A percentile compares a stretch with the other conserved stretches of the same genome.
Evolutionary conservation across 2,888 invertebrate genomes (phyloP).

Genomic region (Brachynemurus nebulosus): DNA sequence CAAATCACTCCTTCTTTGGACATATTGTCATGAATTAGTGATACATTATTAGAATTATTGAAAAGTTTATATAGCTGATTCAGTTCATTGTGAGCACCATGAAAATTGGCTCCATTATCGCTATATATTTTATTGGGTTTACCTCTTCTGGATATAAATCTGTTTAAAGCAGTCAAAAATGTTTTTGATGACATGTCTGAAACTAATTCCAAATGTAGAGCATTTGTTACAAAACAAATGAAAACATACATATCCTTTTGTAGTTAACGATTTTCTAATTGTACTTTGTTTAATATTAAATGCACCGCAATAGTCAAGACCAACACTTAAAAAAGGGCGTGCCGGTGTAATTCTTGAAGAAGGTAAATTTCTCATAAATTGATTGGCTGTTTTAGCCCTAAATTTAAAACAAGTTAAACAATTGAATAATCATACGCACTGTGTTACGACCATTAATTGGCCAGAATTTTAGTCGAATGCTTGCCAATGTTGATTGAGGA

Average conservation of each 20-base stretch:
- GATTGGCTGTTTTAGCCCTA: neutral
- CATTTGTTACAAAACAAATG: constrained; percentile 9
- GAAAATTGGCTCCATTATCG: too few relatives aligned
- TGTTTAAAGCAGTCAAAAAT: too few relatives aligned
- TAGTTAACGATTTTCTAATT: neutral
- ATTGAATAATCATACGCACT: neutral
- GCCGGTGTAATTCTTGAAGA: neutral
- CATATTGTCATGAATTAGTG: neutral
- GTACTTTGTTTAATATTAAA: neutral
- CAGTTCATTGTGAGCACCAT: too few relatives aligned
- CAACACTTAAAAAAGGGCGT: neutral
- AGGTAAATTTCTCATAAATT: neutral
- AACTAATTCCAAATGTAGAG: too few relatives aligned
- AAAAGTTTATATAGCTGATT: neutral
- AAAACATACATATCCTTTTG: constrained; percentile 10
- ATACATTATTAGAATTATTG: neutral
- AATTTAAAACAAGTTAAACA: neutral
- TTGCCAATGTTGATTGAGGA: neutral
- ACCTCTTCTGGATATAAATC: too few relatives aligned
- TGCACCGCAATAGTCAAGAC: neutral
- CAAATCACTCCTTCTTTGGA: constrained; percentile 3
- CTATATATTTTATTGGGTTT: too few relatives aligned
- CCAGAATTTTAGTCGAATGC: neutral
- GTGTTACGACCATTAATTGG: neutral
- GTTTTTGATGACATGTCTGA: too few relatives aligned